These are phyloP conservation scores for Aplysina aerophoba DNA, from an alignment of 37 sponge, comb jelly and placozoan species.

Conservation along the genomic window DNA sequence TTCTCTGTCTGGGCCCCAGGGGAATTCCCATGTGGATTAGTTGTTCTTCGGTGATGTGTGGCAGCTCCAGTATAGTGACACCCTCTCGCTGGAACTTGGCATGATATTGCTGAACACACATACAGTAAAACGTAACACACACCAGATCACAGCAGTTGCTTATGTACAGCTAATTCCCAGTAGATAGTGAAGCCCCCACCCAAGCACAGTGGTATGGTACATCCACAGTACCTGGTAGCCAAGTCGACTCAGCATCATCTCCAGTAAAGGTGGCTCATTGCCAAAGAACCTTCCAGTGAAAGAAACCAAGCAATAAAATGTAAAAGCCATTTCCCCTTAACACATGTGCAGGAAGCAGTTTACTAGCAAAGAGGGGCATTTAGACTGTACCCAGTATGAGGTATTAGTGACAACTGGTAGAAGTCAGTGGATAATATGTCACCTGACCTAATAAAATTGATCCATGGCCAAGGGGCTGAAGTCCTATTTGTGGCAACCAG, in stretches of 20 bases:
- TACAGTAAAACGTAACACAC: background rate
- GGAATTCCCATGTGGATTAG: slow-evolving; percentile 53
- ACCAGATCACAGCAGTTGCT: background rate
- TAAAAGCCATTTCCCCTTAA: background rate
- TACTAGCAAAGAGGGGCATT: slow-evolving; percentile 27
- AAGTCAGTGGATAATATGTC: no score
- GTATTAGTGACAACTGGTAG: no score
- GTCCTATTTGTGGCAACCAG: no score
- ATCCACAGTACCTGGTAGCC: slow-evolving; percentile 70
- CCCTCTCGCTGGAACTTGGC: slow-evolving; percentile 37
- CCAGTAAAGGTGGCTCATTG: slow-evolving; percentile 45
- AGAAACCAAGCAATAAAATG: background rate
- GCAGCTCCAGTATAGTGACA: slow-evolving; percentile 51
- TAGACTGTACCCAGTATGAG: slow-evolving; percentile 44
- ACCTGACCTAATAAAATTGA: no score
- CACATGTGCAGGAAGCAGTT: background rate
- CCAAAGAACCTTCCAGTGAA: slow-evolving; percentile 54
- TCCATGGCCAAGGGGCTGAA: no score
- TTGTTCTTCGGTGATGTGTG: slow-evolving; percentile 53
- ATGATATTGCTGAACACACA: slow-evolving; percentile 46
- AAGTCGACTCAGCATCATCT: slow-evolving; percentile 38
- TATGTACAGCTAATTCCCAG: no score
- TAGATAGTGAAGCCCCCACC: no score
- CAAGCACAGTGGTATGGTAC: no score
- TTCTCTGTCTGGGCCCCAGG: slow-evolving; percentile 52